Percentiles rank a stretch among this genome's conserved stretches.
phyloP scores from a whole-genome alignment of 1,140 invertebrate genomes.

The Lordiphosa mommai region DNA sequence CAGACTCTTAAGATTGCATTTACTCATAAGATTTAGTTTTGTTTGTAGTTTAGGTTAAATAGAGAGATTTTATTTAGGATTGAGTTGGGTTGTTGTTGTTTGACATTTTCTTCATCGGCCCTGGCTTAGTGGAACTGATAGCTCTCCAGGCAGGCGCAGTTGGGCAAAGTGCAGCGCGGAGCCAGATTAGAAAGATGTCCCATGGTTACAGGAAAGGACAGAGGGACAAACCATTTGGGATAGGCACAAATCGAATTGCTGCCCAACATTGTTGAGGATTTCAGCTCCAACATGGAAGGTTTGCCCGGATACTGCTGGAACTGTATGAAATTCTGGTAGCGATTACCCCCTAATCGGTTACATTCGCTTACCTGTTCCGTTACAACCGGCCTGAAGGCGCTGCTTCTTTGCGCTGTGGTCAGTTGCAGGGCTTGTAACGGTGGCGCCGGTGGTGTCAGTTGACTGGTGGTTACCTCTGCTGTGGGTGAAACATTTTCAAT shows the following conservation, averaged over 20 bases:
- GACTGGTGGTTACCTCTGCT: neutral
- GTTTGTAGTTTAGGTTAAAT: slow-evolving; percentile 49
- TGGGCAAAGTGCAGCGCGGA: slow-evolving; percentile 75
- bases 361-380: slow-evolving; percentile 45
- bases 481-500: slow-evolving; percentile 72
- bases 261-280: slow-evolving; percentile 23
- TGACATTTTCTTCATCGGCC: too few species aligned
- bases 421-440: slow-evolving; percentile 26
- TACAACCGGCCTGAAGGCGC: slow-evolving; percentile 65
- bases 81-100: neutral
- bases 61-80: slow-evolving; percentile 43
- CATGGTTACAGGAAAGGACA: slow-evolving; percentile 78
- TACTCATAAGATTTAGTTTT: slow-evolving; percentile 33
- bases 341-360: too few species aligned
- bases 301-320: slow-evolving; percentile 41
- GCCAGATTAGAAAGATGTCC: slow-evolving; percentile 74
- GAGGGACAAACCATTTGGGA: slow-evolving; percentile 78
- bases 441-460: neutral
- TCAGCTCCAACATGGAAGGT: slow-evolving; percentile 29
- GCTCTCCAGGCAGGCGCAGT: slow-evolving; percentile 73
- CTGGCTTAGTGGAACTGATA: slow-evolving; percentile 71
- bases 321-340: neutral
- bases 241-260: slow-evolving; percentile 58
- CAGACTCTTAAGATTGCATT: slow-evolving; percentile 37
- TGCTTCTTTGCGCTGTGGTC: slow-evolving; percentile 40